Evolutionary conservation across 2,888 invertebrate species (phyloP).

Genomic region (Plagiodera versicolora): DNA sequence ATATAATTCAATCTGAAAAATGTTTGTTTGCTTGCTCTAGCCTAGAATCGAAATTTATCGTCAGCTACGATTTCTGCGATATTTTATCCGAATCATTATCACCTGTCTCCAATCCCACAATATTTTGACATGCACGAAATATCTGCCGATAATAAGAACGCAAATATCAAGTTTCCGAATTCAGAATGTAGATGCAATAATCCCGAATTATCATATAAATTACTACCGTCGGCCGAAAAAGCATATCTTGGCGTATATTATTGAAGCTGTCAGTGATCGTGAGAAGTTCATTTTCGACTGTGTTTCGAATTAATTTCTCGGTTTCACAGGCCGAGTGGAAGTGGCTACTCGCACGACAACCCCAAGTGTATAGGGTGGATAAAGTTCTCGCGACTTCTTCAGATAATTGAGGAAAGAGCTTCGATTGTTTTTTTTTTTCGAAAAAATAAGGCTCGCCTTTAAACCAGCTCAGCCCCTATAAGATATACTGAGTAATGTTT

Average conservation of each 20-base stretch:
- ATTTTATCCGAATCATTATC: too few relatives aligned
- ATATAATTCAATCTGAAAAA: too few relatives aligned
- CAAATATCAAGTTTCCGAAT: not conserved
- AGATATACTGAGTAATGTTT: too few relatives aligned
- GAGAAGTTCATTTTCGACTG: slow-evolving; percentile 34
- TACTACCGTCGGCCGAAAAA: not conserved
- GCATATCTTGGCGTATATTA: slow-evolving; percentile 16
- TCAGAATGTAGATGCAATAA: not conserved
- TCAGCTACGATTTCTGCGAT: too few relatives aligned
- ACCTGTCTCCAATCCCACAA: not conserved
- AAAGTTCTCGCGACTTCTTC: too few relatives aligned
- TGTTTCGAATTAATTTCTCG: slow-evolving; percentile 32
- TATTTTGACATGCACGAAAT: not conserved
- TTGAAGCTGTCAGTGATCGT: slow-evolving; percentile 36
- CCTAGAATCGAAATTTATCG: too few relatives aligned
- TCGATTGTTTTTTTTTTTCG: too few relatives aligned
- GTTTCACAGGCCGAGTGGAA: not conserved
- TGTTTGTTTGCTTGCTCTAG: too few relatives aligned
- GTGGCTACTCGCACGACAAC: not conserved
- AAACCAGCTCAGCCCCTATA: too few relatives aligned
- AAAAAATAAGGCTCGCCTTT: too few relatives aligned
- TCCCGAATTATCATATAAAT: slow-evolving; percentile 10
- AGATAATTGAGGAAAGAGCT: too few relatives aligned
- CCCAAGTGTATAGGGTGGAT: too few relatives aligned
- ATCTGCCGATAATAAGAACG: not conserved